phyloP scores from a whole-genome alignment of 2,888 invertebrate species.

The Eupithecia pulchellata region DNA sequence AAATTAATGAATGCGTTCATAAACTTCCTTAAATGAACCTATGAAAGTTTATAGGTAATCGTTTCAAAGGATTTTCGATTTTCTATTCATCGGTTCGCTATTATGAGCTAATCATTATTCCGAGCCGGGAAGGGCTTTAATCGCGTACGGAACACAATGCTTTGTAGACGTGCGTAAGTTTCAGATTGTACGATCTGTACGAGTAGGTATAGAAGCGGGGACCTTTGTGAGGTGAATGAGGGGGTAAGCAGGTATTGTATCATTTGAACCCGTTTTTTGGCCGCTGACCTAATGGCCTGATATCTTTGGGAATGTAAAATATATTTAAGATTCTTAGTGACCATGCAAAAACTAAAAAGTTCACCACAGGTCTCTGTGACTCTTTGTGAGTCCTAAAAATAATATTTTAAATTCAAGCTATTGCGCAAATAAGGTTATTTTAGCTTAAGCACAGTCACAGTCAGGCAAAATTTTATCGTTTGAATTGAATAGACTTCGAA shows the following conservation, averaged over 20 bases:
- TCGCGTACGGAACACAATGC: conserved; percentile 35
- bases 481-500: no score
- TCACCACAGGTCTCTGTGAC: no score
- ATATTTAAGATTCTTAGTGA: no score
- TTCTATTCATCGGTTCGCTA: conserved; percentile 36
- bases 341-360: no score
- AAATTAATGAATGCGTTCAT: not conserved
- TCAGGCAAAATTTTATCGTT: no score
- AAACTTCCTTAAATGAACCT: conserved; percentile 24
- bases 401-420: no score
- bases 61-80: conserved; percentile 34
- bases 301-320: not conserved
- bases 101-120: conserved; percentile 40
- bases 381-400: no score
- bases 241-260: not conserved
- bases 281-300: not conserved
- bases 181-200: conserved; percentile 14
- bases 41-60: conserved; percentile 36
- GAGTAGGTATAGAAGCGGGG: not conserved
- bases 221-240: not conserved
- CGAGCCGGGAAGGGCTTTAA: conserved; percentile 32
- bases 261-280: not conserved
- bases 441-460: no score
- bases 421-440: no score
- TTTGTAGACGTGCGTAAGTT: conserved; percentile 29